phyloP scores from a whole-genome alignment of 35 echinoderm and acorn worm genomes.

The Eucidaris tribuloides region DNA sequence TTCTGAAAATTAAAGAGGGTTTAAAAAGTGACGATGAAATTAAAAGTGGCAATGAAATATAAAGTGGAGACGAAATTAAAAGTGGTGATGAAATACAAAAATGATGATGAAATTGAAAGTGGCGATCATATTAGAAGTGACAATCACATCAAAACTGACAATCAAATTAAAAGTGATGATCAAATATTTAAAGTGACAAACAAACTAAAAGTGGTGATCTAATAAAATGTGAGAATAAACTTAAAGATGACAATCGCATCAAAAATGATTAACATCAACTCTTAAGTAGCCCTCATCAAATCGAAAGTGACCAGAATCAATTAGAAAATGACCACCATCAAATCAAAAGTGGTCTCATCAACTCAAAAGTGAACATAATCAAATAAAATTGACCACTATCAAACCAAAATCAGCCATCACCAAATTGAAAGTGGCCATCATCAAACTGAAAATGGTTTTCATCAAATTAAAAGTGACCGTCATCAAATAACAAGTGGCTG shows the following conservation, averaged over 20 bases:
- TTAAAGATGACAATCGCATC: not conserved
- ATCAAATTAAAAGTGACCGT: not conserved
- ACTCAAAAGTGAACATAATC: not conserved
- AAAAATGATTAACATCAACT: not conserved
- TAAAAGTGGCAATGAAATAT: too few species aligned
- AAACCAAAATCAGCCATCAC: not conserved
- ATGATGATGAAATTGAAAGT: not conserved
- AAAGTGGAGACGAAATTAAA: not conserved
- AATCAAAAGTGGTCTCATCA: not conserved
- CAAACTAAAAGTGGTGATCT: not conserved
- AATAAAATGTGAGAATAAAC: not conserved
- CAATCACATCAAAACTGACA: not conserved
- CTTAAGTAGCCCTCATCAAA: not conserved
- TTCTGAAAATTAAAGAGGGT: too few species aligned
- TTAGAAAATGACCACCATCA: not conserved
- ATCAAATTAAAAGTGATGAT: not conserved
- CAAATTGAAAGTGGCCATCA: not conserved
- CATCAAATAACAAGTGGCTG: not conserved
- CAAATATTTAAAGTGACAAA: not conserved
- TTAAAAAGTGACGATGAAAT: too few species aligned
- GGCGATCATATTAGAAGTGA: not conserved
- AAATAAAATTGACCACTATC: not conserved
- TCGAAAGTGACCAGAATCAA: not conserved
- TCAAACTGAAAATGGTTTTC: not conserved
- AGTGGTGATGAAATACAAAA: not conserved